These are phyloP conservation scores for Palythoa grandis DNA, from an alignment of 92 coral and sea anemone species.

Conservation along the genomic window DNA sequence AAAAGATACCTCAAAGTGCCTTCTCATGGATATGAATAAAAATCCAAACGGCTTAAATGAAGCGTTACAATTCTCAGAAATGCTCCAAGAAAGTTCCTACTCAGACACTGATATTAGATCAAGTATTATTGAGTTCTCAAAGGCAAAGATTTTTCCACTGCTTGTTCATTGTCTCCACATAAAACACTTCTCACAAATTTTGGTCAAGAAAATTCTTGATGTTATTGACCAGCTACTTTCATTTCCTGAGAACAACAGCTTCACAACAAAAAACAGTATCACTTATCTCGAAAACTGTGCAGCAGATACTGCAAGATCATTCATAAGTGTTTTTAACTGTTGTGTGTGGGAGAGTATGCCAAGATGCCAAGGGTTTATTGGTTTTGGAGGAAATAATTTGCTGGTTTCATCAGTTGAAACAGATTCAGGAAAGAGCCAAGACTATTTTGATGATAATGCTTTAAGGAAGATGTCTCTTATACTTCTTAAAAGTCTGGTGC, in stretches of 20 bases:
- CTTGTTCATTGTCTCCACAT: constrained; percentile 63
- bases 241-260: not conserved
- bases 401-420: not conserved
- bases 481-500: constrained; percentile 27
- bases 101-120: not conserved
- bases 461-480: constrained; percentile 46
- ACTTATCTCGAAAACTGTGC: not conserved
- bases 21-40: not conserved
- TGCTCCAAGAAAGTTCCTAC: not conserved
- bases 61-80: not conserved
- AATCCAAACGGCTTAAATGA: not conserved
- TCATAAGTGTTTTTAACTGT: constrained; percentile 54
- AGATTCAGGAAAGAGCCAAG: not conserved
- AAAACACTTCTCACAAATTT: constrained; percentile 49
- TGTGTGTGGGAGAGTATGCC: constrained; percentile 64
- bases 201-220: constrained; percentile 63
- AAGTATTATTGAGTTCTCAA: constrained; percentile 15
- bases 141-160: constrained; percentile 28
- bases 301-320: constrained; percentile 39
- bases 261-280: not conserved
- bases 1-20: not conserved
- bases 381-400: constrained; percentile 69
- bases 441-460: constrained; percentile 8
- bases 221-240: constrained; percentile 28
- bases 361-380: constrained; percentile 44